phyloP scores from a whole-genome alignment of 2,888 invertebrate genomes.

The Conomelus anceps region DNA sequence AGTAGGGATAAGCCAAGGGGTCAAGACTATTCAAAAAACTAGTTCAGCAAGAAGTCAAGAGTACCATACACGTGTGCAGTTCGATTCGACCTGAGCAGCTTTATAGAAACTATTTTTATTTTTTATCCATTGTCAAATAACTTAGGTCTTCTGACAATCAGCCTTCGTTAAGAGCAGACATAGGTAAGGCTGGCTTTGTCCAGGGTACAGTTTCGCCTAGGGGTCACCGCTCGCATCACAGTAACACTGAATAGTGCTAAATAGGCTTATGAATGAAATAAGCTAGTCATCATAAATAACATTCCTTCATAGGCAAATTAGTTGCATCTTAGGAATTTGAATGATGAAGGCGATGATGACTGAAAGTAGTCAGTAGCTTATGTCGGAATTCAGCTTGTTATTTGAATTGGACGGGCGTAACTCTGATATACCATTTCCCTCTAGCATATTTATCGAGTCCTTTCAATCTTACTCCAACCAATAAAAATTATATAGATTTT shows the following conservation, averaged over 20 bases:
- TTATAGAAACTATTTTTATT: not conserved
- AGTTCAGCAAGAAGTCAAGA: not conserved
- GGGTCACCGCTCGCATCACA: not conserved
- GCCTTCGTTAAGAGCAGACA: not conserved
- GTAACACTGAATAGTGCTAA: not conserved
- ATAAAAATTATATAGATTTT: not conserved
- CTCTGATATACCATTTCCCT: not conserved
- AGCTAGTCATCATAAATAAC: not conserved
- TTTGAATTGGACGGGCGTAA: not conserved
- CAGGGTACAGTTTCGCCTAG: not conserved
- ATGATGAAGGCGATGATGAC: not conserved
- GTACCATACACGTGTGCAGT: not conserved
- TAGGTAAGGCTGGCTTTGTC: not conserved
- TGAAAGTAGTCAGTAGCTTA: no score
- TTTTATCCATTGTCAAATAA: not conserved
- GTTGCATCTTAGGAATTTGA: not conserved
- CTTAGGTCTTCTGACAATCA: not conserved
- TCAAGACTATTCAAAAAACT: not conserved
- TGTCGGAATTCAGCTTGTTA: not conserved
- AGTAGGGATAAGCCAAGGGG: not conserved
- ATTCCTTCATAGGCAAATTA: not conserved
- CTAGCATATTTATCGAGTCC: not conserved
- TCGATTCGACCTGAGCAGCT: not conserved
- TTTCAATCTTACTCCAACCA: not conserved
- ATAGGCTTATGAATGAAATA: not conserved